Percentiles rank a stretch among this genome's conserved stretches.
Evolutionary conservation across 2,113 vertebrate genomes (phyloP).

Genomic region (Mesembrinibis cayennensis): DNA sequence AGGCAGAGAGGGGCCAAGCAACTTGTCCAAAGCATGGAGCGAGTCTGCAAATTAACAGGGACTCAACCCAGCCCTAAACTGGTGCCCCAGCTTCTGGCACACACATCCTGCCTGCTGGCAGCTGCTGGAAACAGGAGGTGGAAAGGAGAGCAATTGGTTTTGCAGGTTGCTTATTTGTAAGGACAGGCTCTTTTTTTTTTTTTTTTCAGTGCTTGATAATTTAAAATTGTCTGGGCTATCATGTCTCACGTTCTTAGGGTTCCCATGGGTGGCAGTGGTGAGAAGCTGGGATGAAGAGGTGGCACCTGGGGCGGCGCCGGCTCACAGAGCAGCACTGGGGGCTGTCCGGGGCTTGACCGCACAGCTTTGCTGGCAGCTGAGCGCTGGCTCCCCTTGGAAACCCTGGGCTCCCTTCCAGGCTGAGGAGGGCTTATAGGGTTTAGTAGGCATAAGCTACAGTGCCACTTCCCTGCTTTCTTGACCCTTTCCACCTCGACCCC

Average conservation of each 20-base stretch:
- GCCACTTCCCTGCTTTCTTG: neutral
- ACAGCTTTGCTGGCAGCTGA: neutral
- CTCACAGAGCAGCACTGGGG: neutral
- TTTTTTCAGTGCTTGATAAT: neutral
- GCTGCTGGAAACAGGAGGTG: neutral
- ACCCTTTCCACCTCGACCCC: neutral
- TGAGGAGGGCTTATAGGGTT: neutral
- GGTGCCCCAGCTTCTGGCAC: neutral
- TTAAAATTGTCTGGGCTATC: neutral
- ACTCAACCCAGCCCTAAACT: neutral
- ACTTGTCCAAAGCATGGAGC: neutral
- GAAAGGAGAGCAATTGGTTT: neutral
- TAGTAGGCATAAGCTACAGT: neutral
- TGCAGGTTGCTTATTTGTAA: neutral
- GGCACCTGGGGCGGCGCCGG: neutral
- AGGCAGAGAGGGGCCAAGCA: neutral
- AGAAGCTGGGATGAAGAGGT: neutral
- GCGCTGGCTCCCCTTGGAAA: neutral
- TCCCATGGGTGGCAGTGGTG: neutral
- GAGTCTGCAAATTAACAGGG: neutral
- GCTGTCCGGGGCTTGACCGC: neutral
- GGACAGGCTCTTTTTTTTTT: neutral
- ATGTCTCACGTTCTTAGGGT: accelerated
- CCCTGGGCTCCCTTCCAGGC: constrained; percentile 10
- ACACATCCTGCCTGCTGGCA: neutral